Evolutionary conservation across 2,888 invertebrate species (phyloP), one percentile per base, ranked within the genome.

Genomic region (Sarcophaga rosellei): DNA sequence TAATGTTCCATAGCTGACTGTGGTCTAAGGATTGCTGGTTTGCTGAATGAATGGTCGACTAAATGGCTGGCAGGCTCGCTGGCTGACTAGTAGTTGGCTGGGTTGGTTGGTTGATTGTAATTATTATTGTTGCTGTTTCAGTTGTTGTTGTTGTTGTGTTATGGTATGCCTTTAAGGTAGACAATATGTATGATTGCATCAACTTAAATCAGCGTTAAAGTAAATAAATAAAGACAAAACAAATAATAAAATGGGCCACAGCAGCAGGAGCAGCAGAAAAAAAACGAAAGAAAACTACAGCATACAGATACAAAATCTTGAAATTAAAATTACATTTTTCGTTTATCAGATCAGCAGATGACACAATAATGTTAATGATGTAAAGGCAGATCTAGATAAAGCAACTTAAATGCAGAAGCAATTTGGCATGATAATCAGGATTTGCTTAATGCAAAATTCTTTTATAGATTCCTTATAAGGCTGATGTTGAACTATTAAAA

Each of bases 121-220:
- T 53, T 74, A 68, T 62, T 69, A 53, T 69, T 45, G 25, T 70
- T n/a, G 11, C 68, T 61, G 15, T 23, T 23, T 4, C 23, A 4
- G 23, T 25, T 63, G 25, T 61, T 61, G 4, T n/a, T 20, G 8
- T 61, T n/a, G n/a, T 20, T 35, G 3, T 69, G 3, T 15, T 23
- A 47, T 20, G 35, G 47, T 70, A 62, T 76, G 76, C 59, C 83
- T 69, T 44, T 3, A 78, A 78, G 78, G 62, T 23, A 53, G 53
- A 79, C 3, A 44, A 53, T 53, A 53, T 35, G 47, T 47, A 66
- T 59, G 82, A 83, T 83, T 83, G 73, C 69, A 59, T 76, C 68
- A 80, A 81, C 83, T 84, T 69, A 81, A 83, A 86, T 77, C 63
- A 76, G 59, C 74, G 47, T 83, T 70, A 81, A 78, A 86, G 75